Base-by-base conservation (phyloP, 64 coral and sea anemone genomes). In the Dendrophyllia cribrosa region DNA sequence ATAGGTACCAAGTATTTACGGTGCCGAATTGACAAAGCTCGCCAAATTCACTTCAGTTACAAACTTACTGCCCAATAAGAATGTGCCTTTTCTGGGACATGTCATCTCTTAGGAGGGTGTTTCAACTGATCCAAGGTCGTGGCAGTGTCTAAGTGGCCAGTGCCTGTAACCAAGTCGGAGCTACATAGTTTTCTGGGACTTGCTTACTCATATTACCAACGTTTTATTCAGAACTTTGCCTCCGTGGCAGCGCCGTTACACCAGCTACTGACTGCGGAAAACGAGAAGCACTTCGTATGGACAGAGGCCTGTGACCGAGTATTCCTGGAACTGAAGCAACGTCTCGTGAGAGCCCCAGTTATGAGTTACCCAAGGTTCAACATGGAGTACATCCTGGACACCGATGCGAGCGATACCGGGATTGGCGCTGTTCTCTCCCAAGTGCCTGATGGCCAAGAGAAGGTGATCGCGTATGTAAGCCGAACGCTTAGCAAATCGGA, bases 371-470 rank as follows among this genome's bases (percentile, higher is more conserved):
- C 0, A 9, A 23, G n/a, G 72, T 75, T 75, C 11, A 34, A 75
- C 48, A 34, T 51, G 75, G 72, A 79, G 16, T 94, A 88, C 71
- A 74, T 89, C 43, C 63, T 88, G 65, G 92, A 94, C 17, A 94
- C 92, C 9, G 86, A 94, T 88, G 86, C 64, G 7, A 94, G 76
- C 34, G 61, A 81, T 20, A 82, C 8, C 47, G 77, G 86, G 7
- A 48, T 94, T 14, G 85, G 76, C 58, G 85, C 86, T 21, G 92
- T 94, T 6, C 59, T 94, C 15, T 94, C 92, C 21, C 92, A 88
- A 47, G 24, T 82, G 34, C 78, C 74, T 15, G 87, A 85, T 34
- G 70, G 70, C 58, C 62, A 24, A 12, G 86, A 34, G 34, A 34
- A 90, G 58, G 93, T 95, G 16, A 76, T 86, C 9, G 69, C 78